These are phyloP conservation scores for Trissolcus basalis DNA, from an alignment of 1,140 invertebrate species.

Conservation along the genomic window DNA sequence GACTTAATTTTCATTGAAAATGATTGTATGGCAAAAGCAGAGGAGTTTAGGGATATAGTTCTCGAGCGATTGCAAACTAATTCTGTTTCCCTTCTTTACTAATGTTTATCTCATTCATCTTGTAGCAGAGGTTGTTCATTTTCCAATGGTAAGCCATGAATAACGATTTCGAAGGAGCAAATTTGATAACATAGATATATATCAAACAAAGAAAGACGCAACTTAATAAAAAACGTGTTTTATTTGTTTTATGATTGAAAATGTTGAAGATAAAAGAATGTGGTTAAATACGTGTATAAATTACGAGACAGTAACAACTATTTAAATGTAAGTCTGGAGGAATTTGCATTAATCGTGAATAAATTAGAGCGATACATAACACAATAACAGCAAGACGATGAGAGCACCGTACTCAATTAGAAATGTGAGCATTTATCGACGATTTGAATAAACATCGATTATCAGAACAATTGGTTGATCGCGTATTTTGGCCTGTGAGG, in stretches of 20 bases:
- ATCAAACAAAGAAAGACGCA: too few species aligned
- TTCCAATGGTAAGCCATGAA: slow-evolving; percentile 50
- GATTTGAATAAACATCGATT: slow-evolving; percentile 31
- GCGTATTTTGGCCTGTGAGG: slow-evolving; percentile 31
- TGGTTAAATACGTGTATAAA: too few species aligned
- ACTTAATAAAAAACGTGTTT: too few species aligned
- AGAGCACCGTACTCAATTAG: neutral
- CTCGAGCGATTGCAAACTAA: slow-evolving; percentile 42
- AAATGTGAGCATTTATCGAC: slow-evolving; percentile 9
- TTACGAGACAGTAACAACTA: too few species aligned
- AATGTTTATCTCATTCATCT: slow-evolving; percentile 54
- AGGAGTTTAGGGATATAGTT: slow-evolving; percentile 39
- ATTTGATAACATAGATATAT: slow-evolving; percentile 38
- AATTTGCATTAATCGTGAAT: too few species aligned
- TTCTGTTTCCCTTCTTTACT: slow-evolving; percentile 30
- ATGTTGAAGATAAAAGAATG: too few species aligned
- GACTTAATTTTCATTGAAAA: slow-evolving; percentile 38
- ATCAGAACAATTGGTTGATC: slow-evolving; percentile 24
- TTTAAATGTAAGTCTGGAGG: too few species aligned
- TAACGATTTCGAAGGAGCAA: slow-evolving; percentile 40
- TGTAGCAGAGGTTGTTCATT: slow-evolving; percentile 43
- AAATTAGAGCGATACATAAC: too few species aligned
- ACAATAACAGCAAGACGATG: neutral
- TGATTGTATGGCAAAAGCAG: slow-evolving; percentile 13
- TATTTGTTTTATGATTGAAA: too few species aligned